These are phyloP conservation scores for Drosophila nr. perissopoda DNA, from an alignment of 2,888 invertebrate genomes.

Conservation along the genomic window DNA sequence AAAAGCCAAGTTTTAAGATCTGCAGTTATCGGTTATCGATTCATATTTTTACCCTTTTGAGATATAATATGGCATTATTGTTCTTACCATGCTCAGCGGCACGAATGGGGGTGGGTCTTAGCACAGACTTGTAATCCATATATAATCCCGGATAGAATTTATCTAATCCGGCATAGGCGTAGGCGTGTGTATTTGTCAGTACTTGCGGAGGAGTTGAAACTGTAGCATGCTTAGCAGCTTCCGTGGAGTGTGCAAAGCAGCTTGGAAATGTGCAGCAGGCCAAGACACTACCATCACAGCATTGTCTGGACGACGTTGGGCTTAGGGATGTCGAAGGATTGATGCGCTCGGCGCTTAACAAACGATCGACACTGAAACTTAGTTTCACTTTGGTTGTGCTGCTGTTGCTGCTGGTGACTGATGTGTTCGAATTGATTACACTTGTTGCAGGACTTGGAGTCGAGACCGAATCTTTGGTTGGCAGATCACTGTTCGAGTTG, in stretches of 20 bases:
- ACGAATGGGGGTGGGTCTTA: conserved; percentile 82
- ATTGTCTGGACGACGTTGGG: conserved; percentile 38
- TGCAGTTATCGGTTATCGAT: neutral
- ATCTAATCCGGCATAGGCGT: conserved; percentile 57
- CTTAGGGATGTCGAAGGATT: conserved; percentile 22
- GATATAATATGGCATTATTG: neutral
- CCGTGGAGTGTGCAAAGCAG: conserved; percentile 60
- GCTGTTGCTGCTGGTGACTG: conserved; percentile 21
- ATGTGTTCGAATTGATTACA: conserved; percentile 15
- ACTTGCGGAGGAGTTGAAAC: conserved; percentile 17
- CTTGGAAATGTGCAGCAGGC: conserved; percentile 73
- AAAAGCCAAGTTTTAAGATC: neutral
- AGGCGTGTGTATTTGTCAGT: conserved; percentile 26
- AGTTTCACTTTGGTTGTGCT: conserved; percentile 81
- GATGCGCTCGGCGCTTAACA: conserved; percentile 70
- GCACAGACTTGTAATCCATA: conserved; percentile 80
- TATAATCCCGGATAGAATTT: conserved; percentile 67
- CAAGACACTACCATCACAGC: conserved; percentile 70
- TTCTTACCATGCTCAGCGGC: conserved; percentile 78
- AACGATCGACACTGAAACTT: conserved; percentile 84
- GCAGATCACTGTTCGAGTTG: conserved; percentile 44
- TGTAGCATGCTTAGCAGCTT: conserved; percentile 45
- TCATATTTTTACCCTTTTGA: neutral
- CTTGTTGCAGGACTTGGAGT: conserved; percentile 18
- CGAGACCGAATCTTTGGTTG: conserved; percentile 50